Base-by-base conservation (phyloP, 2,797 vertebrate species). In the Microctenopoma lineatum region DNA sequence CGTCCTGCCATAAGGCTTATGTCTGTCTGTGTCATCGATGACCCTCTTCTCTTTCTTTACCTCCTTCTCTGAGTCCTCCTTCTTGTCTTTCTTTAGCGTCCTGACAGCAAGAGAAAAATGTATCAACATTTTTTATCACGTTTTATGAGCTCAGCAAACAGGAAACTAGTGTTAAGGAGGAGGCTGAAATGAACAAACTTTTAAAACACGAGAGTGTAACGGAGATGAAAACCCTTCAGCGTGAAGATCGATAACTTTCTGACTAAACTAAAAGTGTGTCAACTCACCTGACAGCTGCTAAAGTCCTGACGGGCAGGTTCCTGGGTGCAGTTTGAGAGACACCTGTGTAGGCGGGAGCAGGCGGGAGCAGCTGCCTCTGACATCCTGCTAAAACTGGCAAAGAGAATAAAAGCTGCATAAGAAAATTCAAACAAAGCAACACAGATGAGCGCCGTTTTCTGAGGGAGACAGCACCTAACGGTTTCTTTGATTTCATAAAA, bases 221-320 rank as follows among this genome's bases (percentile, higher is more conserved):
- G 1, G 4, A 21, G n/a, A 3, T 46, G 14, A 57, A 29, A 41
- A 50, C 8, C 34, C 11, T 41, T 2, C 2, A 27, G 26, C 8
- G 3, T 26, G 1, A 9, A 26, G 25, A 26, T 36, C 2, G 21
- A 26, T 7, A n/a, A 10, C 2, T 1, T 4, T 18, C 16, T 46
- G 10, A 46, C 18, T 18, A 46, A 18, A 46, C 45, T 10, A 46
- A 46, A 10, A 6, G 45, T 42, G 32, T 38, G 48, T 59, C 8
- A 65, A 83, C 90, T 91, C 69, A 95, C 94, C 66, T 93, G 41
- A 80, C 64, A 3, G 89, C 91, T 26, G 93, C 92, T 5, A 93
- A 90, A 0, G 81, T 87, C 73, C 93, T 91, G 69, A 80, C 44
- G 2, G 87, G 76, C 3, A 74, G 21, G 44, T 21, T 77, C 68